Evolutionary conservation across 2,797 vertebrate species (phyloP), one percentile per base, ranked within the genome.

Genomic region (Pangasius sanitwongsei): DNA sequence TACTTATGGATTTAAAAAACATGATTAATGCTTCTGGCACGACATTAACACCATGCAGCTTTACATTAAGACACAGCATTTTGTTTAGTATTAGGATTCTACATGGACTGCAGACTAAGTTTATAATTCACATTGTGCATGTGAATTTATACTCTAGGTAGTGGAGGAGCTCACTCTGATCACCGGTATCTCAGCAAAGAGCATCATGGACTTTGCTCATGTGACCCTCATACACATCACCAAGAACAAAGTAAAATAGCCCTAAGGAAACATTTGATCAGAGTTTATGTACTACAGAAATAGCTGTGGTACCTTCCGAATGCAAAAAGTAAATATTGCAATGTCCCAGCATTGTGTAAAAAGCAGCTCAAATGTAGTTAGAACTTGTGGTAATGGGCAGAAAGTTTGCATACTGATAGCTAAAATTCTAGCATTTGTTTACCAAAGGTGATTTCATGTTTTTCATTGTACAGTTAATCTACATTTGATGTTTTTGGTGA

Each of bases 161-260:
- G 93, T 97, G 83, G 93, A 94, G 77, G 97, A 98, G 90, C 96
- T 99, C 77, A 96, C 94, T 85, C 94, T 93, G 82, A 97, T 99
- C 94, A 98, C 98, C 44, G 97, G 97, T 87, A 98, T 99, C 41
- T 96, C 97, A 16, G 85, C 44, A 1, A 95, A 93, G 50, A 98
- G 97, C 86, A 97, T 98, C 92, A 91, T 86, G 2, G 97, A 98
- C 25, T 97, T 98, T 8, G 93, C 97, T 87, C 93, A 95, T 0
- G 95, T 96, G 1, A 96, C 97, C 18, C 59, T 99, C 90, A 95
- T 75, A 88, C 94, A 97, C 87, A 91, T 97, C 12, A 77, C 95
- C 16, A 91, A 94, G 87, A 92, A 84, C 44, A 78, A 41, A 13
- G 65, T 23, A 50, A 50, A 85, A 23, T 85, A 34, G 53, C 28